Evolutionary conservation across 2,797 vertebrate species (phyloP).

Genomic region (Cossypha caffra): DNA sequence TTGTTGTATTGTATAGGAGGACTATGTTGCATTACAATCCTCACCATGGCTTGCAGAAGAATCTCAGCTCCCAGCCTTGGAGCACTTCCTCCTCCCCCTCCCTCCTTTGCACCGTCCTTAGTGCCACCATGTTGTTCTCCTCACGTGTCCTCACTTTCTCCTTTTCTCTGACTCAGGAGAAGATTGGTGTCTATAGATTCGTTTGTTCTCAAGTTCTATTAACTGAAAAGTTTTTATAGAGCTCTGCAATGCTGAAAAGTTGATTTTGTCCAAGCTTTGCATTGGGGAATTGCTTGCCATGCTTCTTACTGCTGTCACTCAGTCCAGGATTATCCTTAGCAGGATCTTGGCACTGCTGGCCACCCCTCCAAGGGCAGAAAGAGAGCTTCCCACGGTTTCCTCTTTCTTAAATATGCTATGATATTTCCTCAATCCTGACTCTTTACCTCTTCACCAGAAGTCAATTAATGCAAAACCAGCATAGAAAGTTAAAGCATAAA

Average conservation of each 20-base stretch:
- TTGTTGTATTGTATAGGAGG: background rate
- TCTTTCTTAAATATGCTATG: background rate
- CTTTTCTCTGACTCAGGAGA: background rate
- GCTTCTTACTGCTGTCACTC: background rate
- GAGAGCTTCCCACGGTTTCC: rapidly evolving
- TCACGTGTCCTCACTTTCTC: background rate
- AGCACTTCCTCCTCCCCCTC: background rate
- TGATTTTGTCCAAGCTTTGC: background rate
- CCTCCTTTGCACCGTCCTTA: rapidly evolving
- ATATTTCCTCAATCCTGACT: too few relatives aligned
- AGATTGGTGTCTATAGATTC: background rate
- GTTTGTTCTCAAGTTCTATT: background rate
- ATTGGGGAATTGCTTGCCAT: background rate
- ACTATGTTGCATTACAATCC: background rate
- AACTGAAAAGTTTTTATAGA: background rate
- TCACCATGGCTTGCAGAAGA: background rate
- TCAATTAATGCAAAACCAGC: background rate
- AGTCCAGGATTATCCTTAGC: too few relatives aligned
- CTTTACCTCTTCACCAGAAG: background rate
- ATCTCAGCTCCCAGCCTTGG: rapidly evolving
- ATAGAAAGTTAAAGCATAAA: background rate
- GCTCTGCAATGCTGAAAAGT: background rate
- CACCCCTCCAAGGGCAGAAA: too few relatives aligned
- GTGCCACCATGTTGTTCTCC: rapidly evolving
- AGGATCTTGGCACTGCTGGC: rapidly evolving